phyloP scores from a whole-genome alignment of 2,113 vertebrate genomes.

The Catharus minimus region DNA sequence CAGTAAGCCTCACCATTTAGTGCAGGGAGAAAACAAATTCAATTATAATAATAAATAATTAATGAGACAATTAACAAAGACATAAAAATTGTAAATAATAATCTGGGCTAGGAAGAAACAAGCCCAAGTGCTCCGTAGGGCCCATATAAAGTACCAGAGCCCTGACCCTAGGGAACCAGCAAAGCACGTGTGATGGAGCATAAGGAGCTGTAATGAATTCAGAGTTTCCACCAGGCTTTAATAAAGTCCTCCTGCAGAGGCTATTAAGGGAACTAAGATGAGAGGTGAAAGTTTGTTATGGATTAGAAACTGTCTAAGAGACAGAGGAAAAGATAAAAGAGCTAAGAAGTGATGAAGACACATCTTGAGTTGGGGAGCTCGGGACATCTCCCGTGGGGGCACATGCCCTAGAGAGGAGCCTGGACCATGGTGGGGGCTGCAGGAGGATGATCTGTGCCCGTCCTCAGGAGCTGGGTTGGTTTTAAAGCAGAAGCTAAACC shows the following conservation, averaged over 20 bases:
- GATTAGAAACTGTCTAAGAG: not conserved
- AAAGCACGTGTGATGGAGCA: not conserved
- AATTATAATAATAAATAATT: not conserved
- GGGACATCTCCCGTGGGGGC: not conserved
- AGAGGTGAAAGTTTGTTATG: not conserved
- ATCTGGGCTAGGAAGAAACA: not conserved
- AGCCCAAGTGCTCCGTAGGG: not conserved
- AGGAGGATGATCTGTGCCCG: fast-evolving
- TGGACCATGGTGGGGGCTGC: fast-evolving
- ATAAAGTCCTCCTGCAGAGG: conserved; percentile 16
- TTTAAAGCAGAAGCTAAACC: not conserved
- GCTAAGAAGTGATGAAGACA: not conserved
- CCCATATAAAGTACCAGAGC: not conserved
- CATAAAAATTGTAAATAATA: not conserved
- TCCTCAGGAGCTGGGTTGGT: not conserved
- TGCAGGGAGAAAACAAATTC: not conserved
- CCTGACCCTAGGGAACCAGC: not conserved
- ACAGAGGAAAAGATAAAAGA: not conserved
- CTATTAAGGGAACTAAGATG: not conserved
- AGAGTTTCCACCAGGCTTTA: not conserved
- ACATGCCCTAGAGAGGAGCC: fast-evolving
- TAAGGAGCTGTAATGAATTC: conserved; percentile 1
- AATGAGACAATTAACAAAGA: not conserved
- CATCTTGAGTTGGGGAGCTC: fast-evolving
- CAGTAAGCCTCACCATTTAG: not conserved